Base-by-base conservation (phyloP, 2,888 invertebrate species). In the Podotricha telesiphe region DNA sequence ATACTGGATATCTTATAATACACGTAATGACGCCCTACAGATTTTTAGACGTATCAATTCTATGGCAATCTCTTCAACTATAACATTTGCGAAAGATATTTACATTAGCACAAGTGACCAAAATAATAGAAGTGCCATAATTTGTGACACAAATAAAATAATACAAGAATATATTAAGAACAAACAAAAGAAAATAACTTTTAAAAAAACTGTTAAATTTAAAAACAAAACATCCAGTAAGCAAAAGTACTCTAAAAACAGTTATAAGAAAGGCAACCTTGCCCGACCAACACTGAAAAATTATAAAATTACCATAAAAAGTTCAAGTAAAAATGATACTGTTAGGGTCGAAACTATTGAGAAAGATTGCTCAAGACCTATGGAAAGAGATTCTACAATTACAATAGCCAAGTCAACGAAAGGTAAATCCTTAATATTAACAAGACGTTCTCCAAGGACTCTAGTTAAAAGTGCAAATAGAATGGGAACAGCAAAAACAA, bases 1-100 rank as follows among this genome's bases (percentile, higher is more conserved):
- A 48, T 58, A 74, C 37, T 88, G 88, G 88, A 81, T 87, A 22
- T 71, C 65, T 68, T 67, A 67, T 47, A 61, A 53, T 37, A 45
- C 65, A 19, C 42, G 62, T 45, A 45, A 58, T 10, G 20, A 65
- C n/a, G 19, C 22, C 22, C 13, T 56, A 6, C 15, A 50, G 17
- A 17, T 53, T 10, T 2, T 45, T 19, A 40, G 45, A 37, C 61
- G 61, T 11, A 10, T 15, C n/a, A 22, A 37, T 20, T 19, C 50
- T 40, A n/a, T 8, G 15, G 11, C 40, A 63, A 51, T 10, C 15
- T 2, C 15, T 5, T 8, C 8, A 40, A 63, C 37, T 40, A 51
- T 15, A n/a, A 20, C n/a, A 6, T 6, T 28, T 28, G 28, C 2
- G 6, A 2, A 4, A 28, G 2, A 28, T 42, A 22, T 2, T 22